A percentile compares a stretch with the other conserved stretches of the same genome.
Conservation (phyloP, 2,888 invertebrate species). For the Sminthurides aquaticus region DNA sequence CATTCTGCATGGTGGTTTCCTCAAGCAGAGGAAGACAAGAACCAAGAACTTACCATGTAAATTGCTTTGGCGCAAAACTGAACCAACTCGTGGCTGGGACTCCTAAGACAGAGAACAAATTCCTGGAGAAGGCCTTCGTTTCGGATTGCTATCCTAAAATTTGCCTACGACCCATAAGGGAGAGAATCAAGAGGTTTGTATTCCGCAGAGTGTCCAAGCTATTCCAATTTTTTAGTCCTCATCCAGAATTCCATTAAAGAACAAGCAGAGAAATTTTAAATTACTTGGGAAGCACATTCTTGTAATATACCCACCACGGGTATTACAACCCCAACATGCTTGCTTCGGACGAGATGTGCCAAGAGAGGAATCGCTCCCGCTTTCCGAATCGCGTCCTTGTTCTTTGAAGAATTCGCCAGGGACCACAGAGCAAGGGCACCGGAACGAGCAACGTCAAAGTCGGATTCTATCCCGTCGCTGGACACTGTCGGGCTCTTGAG, state of each 20-base stretch:
- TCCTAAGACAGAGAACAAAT: constrained; percentile 70
- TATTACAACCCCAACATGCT: constrained; percentile 74
- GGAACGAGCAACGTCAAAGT: constrained; percentile 60
- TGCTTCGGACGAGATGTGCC: constrained; percentile 68
- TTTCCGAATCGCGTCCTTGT: constrained; percentile 70
- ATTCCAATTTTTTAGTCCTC: background rate
- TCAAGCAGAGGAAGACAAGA: no score
- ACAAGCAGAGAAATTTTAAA: background rate
- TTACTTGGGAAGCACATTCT: constrained; percentile 69
- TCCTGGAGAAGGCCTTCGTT: constrained; percentile 83
- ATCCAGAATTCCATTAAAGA: background rate
- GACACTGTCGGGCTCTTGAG: background rate
- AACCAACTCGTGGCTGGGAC: constrained; percentile 65
- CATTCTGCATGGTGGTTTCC: no score
- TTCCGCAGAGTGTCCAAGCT: background rate
- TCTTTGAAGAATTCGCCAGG: constrained; percentile 70
- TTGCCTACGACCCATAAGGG: constrained; percentile 44
- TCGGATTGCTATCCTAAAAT: constrained; percentile 69
- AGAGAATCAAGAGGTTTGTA: background rate
- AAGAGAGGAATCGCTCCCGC: constrained; percentile 59
- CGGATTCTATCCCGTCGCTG: constrained; percentile 18
- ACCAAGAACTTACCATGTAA: constrained; percentile 62
- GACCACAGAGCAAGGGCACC: constrained; percentile 83
- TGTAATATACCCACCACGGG: constrained; percentile 81
- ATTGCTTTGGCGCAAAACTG: constrained; percentile 84